Base-by-base conservation (phyloP, 2,888 invertebrate genomes). In the Anthrax anthrax region DNA sequence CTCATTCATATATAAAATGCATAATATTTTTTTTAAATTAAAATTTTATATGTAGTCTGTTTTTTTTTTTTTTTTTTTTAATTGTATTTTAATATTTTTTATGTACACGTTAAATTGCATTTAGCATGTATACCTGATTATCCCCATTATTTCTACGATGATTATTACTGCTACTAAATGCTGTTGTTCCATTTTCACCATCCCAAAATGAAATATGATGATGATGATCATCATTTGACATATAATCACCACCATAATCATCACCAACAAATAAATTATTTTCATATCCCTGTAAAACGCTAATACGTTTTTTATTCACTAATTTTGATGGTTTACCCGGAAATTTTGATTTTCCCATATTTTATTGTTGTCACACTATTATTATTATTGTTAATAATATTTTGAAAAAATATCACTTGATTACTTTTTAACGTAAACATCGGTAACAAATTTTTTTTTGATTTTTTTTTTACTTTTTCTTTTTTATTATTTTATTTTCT, bases 301-400 rank as follows among this genome's bases (percentile, higher is more conserved):
- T 84, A 64, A 86, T 78, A 70, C 86, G 80, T 70, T 84, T 85
- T 74, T 84, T 81, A 72, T 84, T 84, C 67, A 84, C 81, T 72
- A 84, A 81, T 75, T 85, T 87, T 59, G 84, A 80, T 69, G 86
- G 86, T 76, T 85, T 86, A 65, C 87, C 86, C 66, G 87, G 86
- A 78, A 86, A 86, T 60, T 69, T 69, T 49, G 69, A 68, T 54
- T 63, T 66, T 58, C 67, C 67, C 67, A 67, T 67, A 38, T 40
- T 42, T 46, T 37, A 42, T 43, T 52, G 43, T 39, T 38, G 16
- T 43, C 13, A 34, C 13, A 10, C 13, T 8, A 14, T 34, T 34
- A 6, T 34, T 4, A 27, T 27, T 8, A 2, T 8, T 27, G 23
- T 27, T 27, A 8, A 27, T 8, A 8, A 27, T 27, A 1, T 9